These are phyloP conservation scores for Fabriciana adippe DNA, from an alignment of 2,888 invertebrate genomes.

Conservation along the genomic window DNA sequence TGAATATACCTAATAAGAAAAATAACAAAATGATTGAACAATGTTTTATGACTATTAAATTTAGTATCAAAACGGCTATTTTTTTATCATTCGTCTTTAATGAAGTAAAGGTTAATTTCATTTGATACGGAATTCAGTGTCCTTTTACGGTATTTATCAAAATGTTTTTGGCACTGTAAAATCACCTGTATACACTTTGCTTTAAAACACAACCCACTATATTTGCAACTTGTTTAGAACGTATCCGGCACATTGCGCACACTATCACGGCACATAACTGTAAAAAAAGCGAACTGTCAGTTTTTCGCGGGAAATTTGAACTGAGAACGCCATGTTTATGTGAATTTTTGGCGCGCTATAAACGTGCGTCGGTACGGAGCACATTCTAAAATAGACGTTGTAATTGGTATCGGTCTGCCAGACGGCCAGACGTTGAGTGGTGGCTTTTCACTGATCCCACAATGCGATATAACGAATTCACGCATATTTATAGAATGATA, in stretches of 20 bases:
- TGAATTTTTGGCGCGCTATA: constrained; percentile 42
- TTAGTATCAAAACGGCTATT: too few relatives aligned
- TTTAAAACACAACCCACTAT: constrained; percentile 4
- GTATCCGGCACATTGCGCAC: constrained; percentile 31
- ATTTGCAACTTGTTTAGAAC: neutral
- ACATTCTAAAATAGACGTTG: constrained; percentile 70
- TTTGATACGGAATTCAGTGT: neutral
- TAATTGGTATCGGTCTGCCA: constrained; percentile 65
- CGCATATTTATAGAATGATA: constrained; percentile 9
- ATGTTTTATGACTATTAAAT: too few relatives aligned
- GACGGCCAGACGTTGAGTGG: constrained; percentile 66
- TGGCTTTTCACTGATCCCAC: constrained; percentile 30
- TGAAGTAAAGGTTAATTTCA: constrained; percentile 1
- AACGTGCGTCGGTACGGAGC: constrained; percentile 41
- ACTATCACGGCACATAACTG: neutral
- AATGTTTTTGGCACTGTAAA: neutral
- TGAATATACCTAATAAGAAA: too few relatives aligned
- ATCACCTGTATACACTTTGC: constrained; percentile 2
- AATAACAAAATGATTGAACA: too few relatives aligned
- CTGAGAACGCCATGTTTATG: constrained; percentile 42
- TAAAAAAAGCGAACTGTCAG: constrained; percentile 16
- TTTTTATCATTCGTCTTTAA: too few relatives aligned
- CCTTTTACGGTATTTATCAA: neutral
- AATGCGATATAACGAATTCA: constrained; percentile 17
- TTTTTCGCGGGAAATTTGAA: constrained; percentile 39